Evolutionary conservation across 2,888 invertebrate species (phyloP), one percentile per base, ranked within the genome.

Genomic region (Philhelius pedissequus): DNA sequence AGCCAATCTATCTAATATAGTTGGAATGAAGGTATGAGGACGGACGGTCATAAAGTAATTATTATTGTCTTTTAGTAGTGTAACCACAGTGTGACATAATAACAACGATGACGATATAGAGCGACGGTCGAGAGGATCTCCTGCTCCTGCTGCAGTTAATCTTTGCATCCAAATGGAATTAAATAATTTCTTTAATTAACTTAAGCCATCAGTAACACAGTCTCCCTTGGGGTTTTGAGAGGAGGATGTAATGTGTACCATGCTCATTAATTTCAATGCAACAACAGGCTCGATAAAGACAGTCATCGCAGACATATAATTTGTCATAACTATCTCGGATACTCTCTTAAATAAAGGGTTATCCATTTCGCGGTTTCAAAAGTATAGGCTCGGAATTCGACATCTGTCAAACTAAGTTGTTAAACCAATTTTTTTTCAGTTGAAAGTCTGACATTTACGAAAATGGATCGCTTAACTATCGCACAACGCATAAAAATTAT

Each of bases 141-240:
- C 18, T 30, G 64, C 48, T 30, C 54, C 52, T 62, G 60, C 50
- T n/a, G n/a, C n/a, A n/a, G 56, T 77, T 70, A 77, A 45, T 70
- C 69, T 56, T 62, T 64, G 50, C 58, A 35, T 30, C 11, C 30
- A 58, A 60, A 58, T 38, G 35, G 32, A 64, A 73, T 60, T 43
- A 43, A 50, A 73, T 79, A 32, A 48, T 64, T 64, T 48, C 20
- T 75, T 75, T 56, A 73, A 73, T 73, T 78, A 54, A 38, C 58
- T 56, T 71, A 25, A 48, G n/a, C 30, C 64, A 64, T 30, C 8
- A 64, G 45, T 22, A 15, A 9, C n/a, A 11, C n/a, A 11, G 3
- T 22, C 15, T 35, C 11, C 4, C 11, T 45, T 18, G 18, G 35
- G 35, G 18, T 25, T n/a, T n/a, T n/a, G n/a, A n/a, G n/a, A n/a